Evolutionary conservation across 2,113 vertebrate species (phyloP).

Genomic region (Oncorhynchus masou): DNA sequence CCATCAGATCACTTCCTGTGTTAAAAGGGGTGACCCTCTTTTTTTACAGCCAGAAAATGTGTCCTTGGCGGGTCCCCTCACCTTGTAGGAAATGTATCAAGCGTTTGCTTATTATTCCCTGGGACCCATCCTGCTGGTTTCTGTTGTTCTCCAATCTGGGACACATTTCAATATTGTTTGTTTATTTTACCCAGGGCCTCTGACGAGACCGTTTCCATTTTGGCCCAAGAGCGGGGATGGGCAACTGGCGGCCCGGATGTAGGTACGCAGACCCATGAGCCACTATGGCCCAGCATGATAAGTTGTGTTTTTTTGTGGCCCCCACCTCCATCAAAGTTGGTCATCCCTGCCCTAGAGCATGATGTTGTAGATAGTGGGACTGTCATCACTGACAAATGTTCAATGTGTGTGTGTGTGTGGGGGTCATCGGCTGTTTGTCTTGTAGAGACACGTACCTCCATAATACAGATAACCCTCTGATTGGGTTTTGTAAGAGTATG

Average conservation of each 20-base stretch:
- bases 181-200: constrained; percentile 4
- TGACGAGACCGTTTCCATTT: background rate
- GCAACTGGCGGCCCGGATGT: no score
- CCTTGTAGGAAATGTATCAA: constrained; percentile 34
- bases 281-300: no score
- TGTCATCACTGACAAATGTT: no score
- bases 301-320: no score
- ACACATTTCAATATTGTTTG: constrained; percentile 13
- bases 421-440: no score
- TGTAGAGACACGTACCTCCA: no score
- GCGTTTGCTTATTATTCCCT: constrained; percentile 23
- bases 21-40: background rate
- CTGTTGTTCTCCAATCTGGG: background rate
- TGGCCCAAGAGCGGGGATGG: background rate
- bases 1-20: background rate
- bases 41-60: background rate
- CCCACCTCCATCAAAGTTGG: no score
- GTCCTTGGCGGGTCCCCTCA: constrained; percentile 13
- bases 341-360: no score
- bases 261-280: no score
- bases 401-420: no score
- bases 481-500: background rate
- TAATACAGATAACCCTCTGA: background rate
- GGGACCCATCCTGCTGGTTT: constrained; percentile 26
- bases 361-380: background rate